phyloP scores from a whole-genome alignment of 1,140 invertebrate species.

The Bradysia coprophila region DNA sequence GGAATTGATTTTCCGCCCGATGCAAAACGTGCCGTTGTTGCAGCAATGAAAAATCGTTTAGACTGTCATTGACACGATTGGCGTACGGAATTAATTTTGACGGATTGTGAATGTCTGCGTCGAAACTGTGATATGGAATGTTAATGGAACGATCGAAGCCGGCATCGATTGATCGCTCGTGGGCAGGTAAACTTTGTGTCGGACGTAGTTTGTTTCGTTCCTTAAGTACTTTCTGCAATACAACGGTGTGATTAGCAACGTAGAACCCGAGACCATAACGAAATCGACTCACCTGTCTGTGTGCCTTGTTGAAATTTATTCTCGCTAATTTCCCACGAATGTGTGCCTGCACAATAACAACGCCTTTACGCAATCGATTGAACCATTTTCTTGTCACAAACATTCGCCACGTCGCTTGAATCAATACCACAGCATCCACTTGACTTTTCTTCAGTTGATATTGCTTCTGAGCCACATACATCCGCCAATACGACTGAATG shows the following conservation, averaged over 20 bases:
- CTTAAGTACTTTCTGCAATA: not conserved
- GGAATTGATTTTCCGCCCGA: conserved; percentile 3
- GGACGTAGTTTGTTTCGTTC: conserved; percentile 3
- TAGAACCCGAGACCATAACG: too few species aligned
- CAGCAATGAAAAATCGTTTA: not conserved
- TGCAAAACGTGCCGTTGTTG: conserved; percentile 1
- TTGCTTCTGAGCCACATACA: conserved; percentile 31
- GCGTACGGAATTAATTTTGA: not conserved
- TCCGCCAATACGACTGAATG: conserved; percentile 59
- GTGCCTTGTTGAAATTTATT: conserved; percentile 26
- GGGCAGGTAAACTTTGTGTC: conserved; percentile 4
- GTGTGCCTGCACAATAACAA: conserved; percentile 53
- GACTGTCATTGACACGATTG: not conserved
- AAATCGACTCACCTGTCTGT: conserved; percentile 19
- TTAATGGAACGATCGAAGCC: too few species aligned
- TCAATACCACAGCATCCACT: conserved; percentile 44
- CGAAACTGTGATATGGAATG: conserved; percentile 2
- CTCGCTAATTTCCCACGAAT: conserved; percentile 40
- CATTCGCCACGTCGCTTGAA: conserved; percentile 60
- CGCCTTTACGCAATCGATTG: conserved; percentile 33
- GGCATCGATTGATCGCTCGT: too few species aligned
- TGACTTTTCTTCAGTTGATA: conserved; percentile 13
- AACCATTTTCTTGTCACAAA: conserved; percentile 45
- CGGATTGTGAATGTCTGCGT: conserved; percentile 1
- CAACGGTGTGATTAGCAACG: too few species aligned